These are phyloP conservation scores for Halictus quadricinctus DNA, from an alignment of 2,888 invertebrate species.

Conservation along the genomic window DNA sequence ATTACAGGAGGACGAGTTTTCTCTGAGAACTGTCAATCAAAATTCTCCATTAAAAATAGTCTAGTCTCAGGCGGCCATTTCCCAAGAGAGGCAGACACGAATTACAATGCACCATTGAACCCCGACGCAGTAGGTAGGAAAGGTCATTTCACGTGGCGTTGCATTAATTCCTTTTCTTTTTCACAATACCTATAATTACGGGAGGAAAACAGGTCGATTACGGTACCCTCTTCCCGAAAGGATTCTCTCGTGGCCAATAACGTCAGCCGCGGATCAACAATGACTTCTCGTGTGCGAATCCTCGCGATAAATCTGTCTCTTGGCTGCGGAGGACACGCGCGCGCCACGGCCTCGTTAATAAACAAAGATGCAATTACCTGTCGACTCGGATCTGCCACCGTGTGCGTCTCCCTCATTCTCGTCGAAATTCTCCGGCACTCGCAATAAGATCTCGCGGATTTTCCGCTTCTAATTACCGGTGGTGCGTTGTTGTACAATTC, in stretches of 20 bases:
- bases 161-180: not conserved
- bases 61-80: not conserved
- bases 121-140: not conserved
- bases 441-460: not conserved
- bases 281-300: not conserved
- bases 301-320: conserved; percentile 1
- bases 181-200: conserved; percentile 6
- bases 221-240: not conserved
- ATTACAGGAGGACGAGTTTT: not conserved
- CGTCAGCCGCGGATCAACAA: conserved; percentile 1
- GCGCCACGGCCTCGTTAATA: conserved; percentile 32
- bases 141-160: not conserved
- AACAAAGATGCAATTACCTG: conserved; percentile 37
- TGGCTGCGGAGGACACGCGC: not conserved
- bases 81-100: not conserved
- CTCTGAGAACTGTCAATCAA: not conserved
- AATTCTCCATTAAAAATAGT: not conserved
- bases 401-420: not conserved
- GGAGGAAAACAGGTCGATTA: conserved; percentile 9
- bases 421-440: conserved; percentile 14
- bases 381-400: not conserved
- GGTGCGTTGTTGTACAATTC: not conserved
- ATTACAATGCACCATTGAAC: conserved; percentile 10
- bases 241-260: conserved; percentile 5
- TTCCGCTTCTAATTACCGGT: conserved; percentile 24